Conservation (phyloP, 2,113 vertebrate genomes). For the Bathybates hornii region DNA sequence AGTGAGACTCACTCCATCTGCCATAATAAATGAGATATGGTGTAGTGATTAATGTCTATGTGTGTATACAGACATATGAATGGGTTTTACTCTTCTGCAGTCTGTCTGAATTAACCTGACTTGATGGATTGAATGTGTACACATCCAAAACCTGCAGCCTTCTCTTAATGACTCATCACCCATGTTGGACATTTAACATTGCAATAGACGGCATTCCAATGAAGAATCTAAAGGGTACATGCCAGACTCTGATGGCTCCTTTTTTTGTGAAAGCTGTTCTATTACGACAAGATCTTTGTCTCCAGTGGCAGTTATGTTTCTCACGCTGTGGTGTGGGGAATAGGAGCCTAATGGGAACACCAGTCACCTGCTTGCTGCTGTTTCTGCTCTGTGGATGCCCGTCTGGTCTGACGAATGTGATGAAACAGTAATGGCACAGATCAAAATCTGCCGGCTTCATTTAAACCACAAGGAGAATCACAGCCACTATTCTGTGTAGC, state of each 20-base stretch:
- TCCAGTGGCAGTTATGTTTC: neutral
- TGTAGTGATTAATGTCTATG: neutral
- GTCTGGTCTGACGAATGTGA: neutral
- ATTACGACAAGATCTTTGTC: neutral
- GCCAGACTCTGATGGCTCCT: neutral
- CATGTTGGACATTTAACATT: neutral
- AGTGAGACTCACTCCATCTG: conserved; percentile 24
- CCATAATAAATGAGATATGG: neutral
- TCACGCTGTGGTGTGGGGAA: neutral
- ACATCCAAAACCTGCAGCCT: neutral
- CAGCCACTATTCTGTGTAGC: neutral
- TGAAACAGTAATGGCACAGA: neutral
- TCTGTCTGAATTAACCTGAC: neutral
- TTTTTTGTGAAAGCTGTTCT: neutral
- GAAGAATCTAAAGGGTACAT: neutral
- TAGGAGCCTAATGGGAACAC: neutral
- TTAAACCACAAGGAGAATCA: neutral
- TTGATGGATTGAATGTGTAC: neutral
- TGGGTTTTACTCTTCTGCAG: neutral
- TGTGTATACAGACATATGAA: neutral
- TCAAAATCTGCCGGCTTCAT: neutral
- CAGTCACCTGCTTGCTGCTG: neutral
- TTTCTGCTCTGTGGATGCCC: neutral
- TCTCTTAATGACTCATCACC: neutral
- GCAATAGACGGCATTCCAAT: neutral